Base-by-base conservation (phyloP, 1,140 invertebrate genomes). In the Drosophila lini region DNA sequence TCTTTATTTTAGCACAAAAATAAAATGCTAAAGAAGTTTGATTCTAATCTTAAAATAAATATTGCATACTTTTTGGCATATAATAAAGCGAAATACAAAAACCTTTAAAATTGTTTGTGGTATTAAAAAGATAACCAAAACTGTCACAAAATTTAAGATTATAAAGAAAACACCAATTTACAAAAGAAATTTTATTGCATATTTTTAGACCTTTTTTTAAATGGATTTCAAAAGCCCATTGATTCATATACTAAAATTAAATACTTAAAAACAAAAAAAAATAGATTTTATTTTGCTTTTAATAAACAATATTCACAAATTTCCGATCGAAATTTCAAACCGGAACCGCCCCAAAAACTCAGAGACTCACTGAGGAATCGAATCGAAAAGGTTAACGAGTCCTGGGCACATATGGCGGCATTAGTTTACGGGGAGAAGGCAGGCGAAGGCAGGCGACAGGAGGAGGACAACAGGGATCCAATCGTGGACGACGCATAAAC, bases 301-400 rank as follows among this genome's bases (percentile, higher is more conserved):
- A 28, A 6, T 5, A 28, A 28, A 28, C 0, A 28, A 1, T 28
- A 28, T 9, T 25, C 0, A 15, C 3, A 22, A 45, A 45, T 45
- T 1, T 50, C 11, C 3, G 0, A 9, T 6, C 7, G 48, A 32
- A 32, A 3, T 31, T 55, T 5, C 38, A 63, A 64, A 28, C 44
- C 57, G 52, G 69, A 80, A 73, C 59, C 4, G 31, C 52, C 19
- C 40, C 58, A 59, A 38, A 53, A 42, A 65, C 28, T 45, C 31
- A 25, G 40, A 3, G 52, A 44, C 60, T 64, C 48, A 52, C 61
- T 52, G 70, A 40, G 70, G 15, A 74, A 80, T 82, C 60, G 76
- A 89, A 84, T 83, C 84, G 79, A 84, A 70, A 84, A 84, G 84
- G 77, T 90, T 89, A 89, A 84, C 80, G 84, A 88, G 84, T 75